Evolutionary conservation across 2,113 vertebrate genomes (phyloP), one percentile per base, ranked within the genome.

Genomic region (Macrotis lagotis): DNA sequence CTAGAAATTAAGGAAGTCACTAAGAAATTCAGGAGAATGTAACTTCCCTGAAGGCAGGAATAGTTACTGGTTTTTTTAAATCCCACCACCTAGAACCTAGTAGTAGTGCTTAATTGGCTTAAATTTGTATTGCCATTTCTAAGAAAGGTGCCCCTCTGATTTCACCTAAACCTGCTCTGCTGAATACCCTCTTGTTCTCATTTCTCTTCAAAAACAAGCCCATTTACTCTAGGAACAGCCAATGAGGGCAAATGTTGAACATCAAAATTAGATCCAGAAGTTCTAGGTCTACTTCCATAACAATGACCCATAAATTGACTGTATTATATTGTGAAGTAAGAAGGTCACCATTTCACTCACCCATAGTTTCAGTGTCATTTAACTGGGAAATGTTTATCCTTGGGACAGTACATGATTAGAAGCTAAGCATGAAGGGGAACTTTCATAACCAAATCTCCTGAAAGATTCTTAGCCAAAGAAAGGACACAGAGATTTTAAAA

Each of bases 131-230:
- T n/a, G n/a, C n/a, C n/a, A n/a, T n/a, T n/a, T n/a, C n/a, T n/a
- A n/a, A n/a, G n/a, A n/a, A 19, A 83, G n/a, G 4, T 44, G 31
- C 28, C 55, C 28, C 55, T 66, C 55, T 66, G 55, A 37, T 66
- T 66, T 37, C 55, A 66, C 10, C 28, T 37, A 14, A 10, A 66
- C 16, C 44, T 83, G 1, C 6, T 0, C 19, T 44, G 16, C 44
- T 74, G 66, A 16, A 44, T n/a, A 19, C 16, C 66, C 22, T 44
- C 44, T 44, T 83, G 66, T 44, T 83, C 16, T 44, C n/a, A 0
- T 91, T 8, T 24, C 44, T 91, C 28, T 51, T 91, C 51, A 95
- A 90, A 74, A 89, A 91, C 66, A 95, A 52, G 31, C 52, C 28
- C 2, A 6, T 53, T 44, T 91, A 44, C 51, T 93, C 12, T n/a